These are phyloP conservation scores for Danio rerio DNA, from an alignment of 2,113 vertebrate species.

Conservation along the genomic window GRCz12tu NC_133190.1:25284501-25285000, in stretches of 20 bases:
- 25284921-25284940: slow-evolving; percentile 31
- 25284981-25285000: slow-evolving; percentile 19
- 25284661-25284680: neutral
- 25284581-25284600: neutral
- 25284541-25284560: too few species aligned
- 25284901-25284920: neutral
- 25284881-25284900: neutral
- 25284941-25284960: slow-evolving; percentile 37
- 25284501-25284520: too few species aligned
- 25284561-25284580: neutral
- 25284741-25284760: slow-evolving; percentile 7
- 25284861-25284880: slow-evolving; percentile 22
- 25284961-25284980: slow-evolving; percentile 47
- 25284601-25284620: neutral
- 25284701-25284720: neutral
- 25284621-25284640: neutral
- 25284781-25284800: slow-evolving; percentile 26
- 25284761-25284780: neutral
- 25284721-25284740: slow-evolving; percentile 2
- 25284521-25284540: too few species aligned
- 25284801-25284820: slow-evolving; percentile 17
- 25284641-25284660: neutral
- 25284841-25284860: slow-evolving; percentile 18
- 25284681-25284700: slow-evolving; percentile 3
- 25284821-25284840: slow-evolving; percentile 8